A percentile compares a stretch with the other conserved stretches of the same genome.
phyloP scores from a whole-genome alignment of 1,140 invertebrate species.

The Camponotus pennsylvanicus region DNA sequence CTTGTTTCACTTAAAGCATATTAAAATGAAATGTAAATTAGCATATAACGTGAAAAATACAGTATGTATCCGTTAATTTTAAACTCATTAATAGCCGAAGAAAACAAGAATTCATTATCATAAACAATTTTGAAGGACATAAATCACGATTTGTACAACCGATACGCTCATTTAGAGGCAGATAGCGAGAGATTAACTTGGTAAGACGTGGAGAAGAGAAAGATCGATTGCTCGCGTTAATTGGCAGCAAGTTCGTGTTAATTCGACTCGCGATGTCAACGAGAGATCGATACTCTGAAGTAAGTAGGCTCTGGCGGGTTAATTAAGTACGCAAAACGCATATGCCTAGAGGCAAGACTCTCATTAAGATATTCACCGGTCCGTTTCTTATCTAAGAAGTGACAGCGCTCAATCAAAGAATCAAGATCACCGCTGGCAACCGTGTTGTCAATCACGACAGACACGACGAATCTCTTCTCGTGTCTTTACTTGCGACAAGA shows the following conservation, averaged over 20 bases:
- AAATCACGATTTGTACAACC: background rate
- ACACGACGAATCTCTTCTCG: slow-evolving; percentile 58
- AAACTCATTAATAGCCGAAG: background rate
- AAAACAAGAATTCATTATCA: background rate
- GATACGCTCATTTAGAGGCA: background rate
- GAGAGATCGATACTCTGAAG: slow-evolving; percentile 63
- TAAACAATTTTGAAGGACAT: background rate
- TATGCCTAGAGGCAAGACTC: slow-evolving; percentile 54
- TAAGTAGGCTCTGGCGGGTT: slow-evolving; percentile 73
- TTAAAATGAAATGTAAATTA: no score
- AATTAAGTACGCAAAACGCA: slow-evolving; percentile 73
- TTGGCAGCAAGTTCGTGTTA: slow-evolving; percentile 67
- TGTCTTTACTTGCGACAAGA: slow-evolving; percentile 68
- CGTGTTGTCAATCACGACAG: slow-evolving; percentile 85
- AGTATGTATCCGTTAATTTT: background rate
- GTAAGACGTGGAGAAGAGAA: slow-evolving; percentile 36
- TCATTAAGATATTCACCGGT: slow-evolving; percentile 85
- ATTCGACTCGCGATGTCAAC: slow-evolving; percentile 53
- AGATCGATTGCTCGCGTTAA: slow-evolving; percentile 77
- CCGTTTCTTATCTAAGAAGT: slow-evolving; percentile 83
- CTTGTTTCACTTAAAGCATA: no score
- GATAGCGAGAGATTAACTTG: slow-evolving; percentile 4
- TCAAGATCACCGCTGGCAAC: slow-evolving; percentile 79
- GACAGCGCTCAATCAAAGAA: slow-evolving; percentile 86
- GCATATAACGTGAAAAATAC: background rate